A percentile compares a stretch with the other conserved stretches of the same genome.
Conservation (phyloP, 2,888 invertebrate genomes). For the Chymomyza caudatula region DNA sequence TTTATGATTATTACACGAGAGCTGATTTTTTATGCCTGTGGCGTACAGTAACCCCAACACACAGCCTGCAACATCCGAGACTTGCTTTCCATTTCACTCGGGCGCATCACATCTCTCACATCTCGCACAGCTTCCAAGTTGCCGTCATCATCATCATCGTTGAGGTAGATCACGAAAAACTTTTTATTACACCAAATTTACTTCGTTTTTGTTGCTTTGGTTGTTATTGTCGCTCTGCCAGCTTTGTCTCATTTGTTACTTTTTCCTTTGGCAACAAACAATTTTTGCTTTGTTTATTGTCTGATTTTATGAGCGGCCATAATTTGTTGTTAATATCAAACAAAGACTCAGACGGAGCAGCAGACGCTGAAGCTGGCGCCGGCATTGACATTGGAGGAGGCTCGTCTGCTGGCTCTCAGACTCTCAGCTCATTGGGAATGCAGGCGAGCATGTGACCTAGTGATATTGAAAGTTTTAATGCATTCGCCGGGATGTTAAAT, state of each 20-base stretch:
- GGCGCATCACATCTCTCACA: conserved; percentile 23
- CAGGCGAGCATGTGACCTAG: conserved; percentile 71
- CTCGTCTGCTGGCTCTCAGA: conserved; percentile 42
- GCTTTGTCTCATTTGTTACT: conserved; percentile 38
- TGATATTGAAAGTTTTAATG: conserved; percentile 71
- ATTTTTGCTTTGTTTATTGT: conserved; percentile 61
- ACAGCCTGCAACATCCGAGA: background rate
- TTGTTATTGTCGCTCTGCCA: background rate
- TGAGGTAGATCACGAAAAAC: conserved; percentile 73
- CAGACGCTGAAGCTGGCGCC: conserved; percentile 1
- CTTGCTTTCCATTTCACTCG: conserved; percentile 61
- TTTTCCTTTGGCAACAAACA: conserved; percentile 16
- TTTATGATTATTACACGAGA: conserved; percentile 75
- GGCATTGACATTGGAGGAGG: conserved; percentile 35
- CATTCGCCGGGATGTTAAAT: conserved; percentile 13
- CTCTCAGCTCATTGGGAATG: conserved; percentile 65
- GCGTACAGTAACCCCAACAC: conserved; percentile 42
- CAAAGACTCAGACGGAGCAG: conserved; percentile 29
- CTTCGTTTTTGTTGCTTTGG: conserved; percentile 22
- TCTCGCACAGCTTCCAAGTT: conserved; percentile 6
- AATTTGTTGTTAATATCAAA: conserved; percentile 69
- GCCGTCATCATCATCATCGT: conserved; percentile 24
- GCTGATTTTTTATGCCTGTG: conserved; percentile 69
- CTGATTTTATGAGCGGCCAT: conserved; percentile 67
- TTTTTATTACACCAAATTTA: conserved; percentile 67